Conservation (phyloP, 2,797 vertebrate genomes). For the Rhinophrynus dorsalis region DNA sequence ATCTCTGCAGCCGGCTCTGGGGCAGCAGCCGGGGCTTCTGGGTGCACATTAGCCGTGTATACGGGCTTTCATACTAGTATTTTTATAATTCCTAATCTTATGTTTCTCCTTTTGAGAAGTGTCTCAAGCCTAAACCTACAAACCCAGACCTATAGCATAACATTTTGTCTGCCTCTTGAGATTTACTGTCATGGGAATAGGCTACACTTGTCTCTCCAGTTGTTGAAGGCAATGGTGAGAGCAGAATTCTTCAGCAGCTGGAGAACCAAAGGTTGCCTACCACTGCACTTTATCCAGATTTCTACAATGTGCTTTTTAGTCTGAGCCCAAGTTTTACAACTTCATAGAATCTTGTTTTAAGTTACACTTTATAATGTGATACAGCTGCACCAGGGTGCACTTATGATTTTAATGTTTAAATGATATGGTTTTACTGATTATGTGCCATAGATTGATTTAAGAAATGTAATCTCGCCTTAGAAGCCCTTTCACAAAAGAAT, state of each 20-base stretch:
- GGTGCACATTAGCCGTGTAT: too few relatives aligned
- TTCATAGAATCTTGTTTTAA: constrained; percentile 65
- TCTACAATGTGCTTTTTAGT: constrained; percentile 56
- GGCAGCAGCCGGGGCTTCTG: too few relatives aligned
- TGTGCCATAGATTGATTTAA: constrained; percentile 70
- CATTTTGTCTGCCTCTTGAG: constrained; percentile 25
- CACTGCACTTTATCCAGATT: constrained; percentile 47
- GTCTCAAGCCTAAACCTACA: too few relatives aligned
- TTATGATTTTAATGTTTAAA: constrained; percentile 67
- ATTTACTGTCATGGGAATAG: too few relatives aligned
- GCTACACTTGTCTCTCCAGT: too few relatives aligned
- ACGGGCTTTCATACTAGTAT: too few relatives aligned
- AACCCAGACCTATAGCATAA: constrained; percentile 13
- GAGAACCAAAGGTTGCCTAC: too few relatives aligned
- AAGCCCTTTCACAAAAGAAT: constrained; percentile 64
- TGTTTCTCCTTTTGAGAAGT: too few relatives aligned
- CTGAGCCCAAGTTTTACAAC: constrained; percentile 62
- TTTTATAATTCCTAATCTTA: too few relatives aligned
- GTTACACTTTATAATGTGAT: constrained; percentile 65
- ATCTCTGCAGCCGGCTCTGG: too few relatives aligned
- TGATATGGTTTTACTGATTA: constrained; percentile 68
- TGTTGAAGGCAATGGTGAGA: too few relatives aligned
- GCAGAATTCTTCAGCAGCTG: too few relatives aligned
- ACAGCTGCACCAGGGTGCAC: constrained; percentile 63
- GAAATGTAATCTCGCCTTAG: constrained; percentile 68